Conservation (phyloP, 2,888 invertebrate genomes). For the Drosophila austrosaltans region DNA sequence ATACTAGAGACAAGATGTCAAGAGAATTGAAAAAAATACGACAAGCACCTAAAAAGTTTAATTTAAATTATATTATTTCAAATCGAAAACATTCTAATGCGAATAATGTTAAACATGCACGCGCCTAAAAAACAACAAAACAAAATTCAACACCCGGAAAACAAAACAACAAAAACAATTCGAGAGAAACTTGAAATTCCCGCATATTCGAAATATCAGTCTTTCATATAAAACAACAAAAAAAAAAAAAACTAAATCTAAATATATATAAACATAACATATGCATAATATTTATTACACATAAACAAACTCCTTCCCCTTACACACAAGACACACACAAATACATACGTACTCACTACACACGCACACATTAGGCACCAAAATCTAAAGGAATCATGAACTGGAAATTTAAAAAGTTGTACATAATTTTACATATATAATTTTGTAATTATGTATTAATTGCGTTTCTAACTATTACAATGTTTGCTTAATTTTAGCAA, state of each 20-base stretch:
- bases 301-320: slow-evolving; percentile 19
- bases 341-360: slow-evolving; percentile 34
- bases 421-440: slow-evolving; percentile 69
- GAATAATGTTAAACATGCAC: slow-evolving; percentile 67
- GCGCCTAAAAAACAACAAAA: slow-evolving; percentile 38
- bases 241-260: slow-evolving; percentile 30
- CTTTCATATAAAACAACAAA: slow-evolving; percentile 40
- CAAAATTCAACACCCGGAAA: slow-evolving; percentile 34
- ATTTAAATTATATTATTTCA: slow-evolving; percentile 10
- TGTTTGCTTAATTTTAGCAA: slow-evolving; percentile 68
- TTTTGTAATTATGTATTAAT: slow-evolving; percentile 74
- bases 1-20: slow-evolving; percentile 23
- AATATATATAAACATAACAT: slow-evolving; percentile 47
- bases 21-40: slow-evolving; percentile 9
- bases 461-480: slow-evolving; percentile 67
- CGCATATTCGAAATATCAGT: slow-evolving; percentile 65
- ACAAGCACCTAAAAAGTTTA: slow-evolving; percentile 21
- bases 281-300: slow-evolving; percentile 67
- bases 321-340: slow-evolving; percentile 33
- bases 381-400: slow-evolving; percentile 17
- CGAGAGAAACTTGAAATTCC: slow-evolving; percentile 47
- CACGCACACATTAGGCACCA: slow-evolving; percentile 54
- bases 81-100: slow-evolving; percentile 52
- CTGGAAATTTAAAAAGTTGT: slow-evolving; percentile 43
- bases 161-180: slow-evolving; percentile 37